phyloP scores from a whole-genome alignment of 2,888 invertebrate species.

The Lycaena phlaeas region DNA sequence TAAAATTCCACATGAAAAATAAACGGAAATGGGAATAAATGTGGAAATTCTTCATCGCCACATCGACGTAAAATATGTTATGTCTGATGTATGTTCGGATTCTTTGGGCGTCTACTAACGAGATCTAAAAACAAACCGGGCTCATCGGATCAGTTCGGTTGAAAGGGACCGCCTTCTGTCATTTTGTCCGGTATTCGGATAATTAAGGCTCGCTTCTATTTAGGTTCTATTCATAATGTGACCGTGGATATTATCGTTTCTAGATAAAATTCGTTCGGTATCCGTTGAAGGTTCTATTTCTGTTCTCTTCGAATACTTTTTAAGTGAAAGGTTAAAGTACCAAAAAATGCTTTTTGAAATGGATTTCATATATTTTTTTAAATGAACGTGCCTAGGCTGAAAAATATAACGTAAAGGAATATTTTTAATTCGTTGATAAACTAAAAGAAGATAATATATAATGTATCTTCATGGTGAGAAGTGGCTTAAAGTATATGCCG shows the following conservation, averaged over 20 bases:
- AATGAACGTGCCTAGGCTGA: no score
- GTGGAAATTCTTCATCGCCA: conserved; percentile 51
- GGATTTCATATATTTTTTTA: no score
- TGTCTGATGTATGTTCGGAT: conserved; percentile 51
- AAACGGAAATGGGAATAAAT: conserved; percentile 34
- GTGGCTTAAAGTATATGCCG: no score
- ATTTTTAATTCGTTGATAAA: no score
- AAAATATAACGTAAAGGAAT: no score
- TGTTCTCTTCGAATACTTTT: no score
- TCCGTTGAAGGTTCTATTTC: no score
- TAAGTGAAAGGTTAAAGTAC: no score
- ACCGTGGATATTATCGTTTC: background rate
- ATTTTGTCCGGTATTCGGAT: conserved; percentile 45
- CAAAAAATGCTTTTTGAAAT: no score
- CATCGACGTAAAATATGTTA: conserved; percentile 47
- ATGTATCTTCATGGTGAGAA: no score
- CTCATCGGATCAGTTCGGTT: conserved; percentile 33
- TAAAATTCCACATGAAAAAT: conserved; percentile 35
- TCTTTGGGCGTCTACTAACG: conserved; percentile 40
- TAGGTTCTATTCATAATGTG: conserved; percentile 10
- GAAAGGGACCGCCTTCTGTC: conserved; percentile 43
- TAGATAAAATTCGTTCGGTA: no score
- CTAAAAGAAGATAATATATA: no score
- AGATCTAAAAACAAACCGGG: conserved; percentile 57
- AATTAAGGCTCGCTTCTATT: conserved; percentile 50